Base-by-base conservation (phyloP, 2,888 invertebrate species). In the Automeris io region DNA sequence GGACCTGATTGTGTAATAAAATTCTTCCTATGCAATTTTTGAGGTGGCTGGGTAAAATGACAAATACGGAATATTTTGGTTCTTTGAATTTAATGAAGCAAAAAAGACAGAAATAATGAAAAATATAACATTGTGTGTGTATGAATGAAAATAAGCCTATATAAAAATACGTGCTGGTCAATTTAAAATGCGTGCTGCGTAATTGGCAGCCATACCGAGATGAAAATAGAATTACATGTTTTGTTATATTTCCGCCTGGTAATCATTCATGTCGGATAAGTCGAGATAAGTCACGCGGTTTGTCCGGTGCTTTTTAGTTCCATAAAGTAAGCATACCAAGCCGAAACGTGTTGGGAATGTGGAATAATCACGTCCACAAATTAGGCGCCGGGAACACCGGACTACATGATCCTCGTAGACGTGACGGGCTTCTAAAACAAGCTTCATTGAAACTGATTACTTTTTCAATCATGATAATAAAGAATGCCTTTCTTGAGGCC, bases 361-460 rank as follows among this genome's bases (percentile, higher is more conserved):
- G 29, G 16, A 29, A 29, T 29, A 29, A 29, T 29, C 29, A 29
- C 29, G 29, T 29, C 29, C 16, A 13, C 29, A 16, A 29, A 29
- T 29, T 29, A 29, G 16, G 29, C 29, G 29, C 8, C 8, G 8
- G 29, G 29, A 29, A 29, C 16, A 29, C 25, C 29, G 29, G 29
- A 29, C 29, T 29, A 29, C 29, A 29, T 29, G 29, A 29, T 29
- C 29, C 29, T 16, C 16, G 13, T 16, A 16, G 16, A 29, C 29
- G 29, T 29, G 29, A 29, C 16, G 7, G 16, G 29, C 8, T 29
- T 29, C 29, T 16, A 16, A 29, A 29, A 16, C 12, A 16, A 29
- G 29, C n/a, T 26, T 26, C 13, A 13, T 26, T 13, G 2, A 13
- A 13, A 26, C 26, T 16, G 26, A 26, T 26, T 26, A 19, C 19